phyloP scores from a whole-genome alignment of 1,140 invertebrate genomes.

The Gonatopus flavifemur region DNA sequence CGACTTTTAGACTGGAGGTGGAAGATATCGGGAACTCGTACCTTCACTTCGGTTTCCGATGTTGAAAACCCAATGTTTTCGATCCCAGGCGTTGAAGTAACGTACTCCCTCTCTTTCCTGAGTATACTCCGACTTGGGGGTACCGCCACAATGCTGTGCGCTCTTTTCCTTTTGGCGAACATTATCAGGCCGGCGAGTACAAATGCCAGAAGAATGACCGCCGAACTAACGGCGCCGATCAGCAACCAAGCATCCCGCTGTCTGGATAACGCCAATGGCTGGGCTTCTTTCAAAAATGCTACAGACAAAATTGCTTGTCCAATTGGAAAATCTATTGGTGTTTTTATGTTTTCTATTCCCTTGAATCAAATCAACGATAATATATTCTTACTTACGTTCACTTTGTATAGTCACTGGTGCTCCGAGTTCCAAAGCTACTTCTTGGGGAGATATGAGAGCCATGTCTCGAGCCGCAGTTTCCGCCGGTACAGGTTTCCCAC shows the following conservation, averaged over 20 bases:
- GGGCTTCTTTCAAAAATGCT: constrained; percentile 72
- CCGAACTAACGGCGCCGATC: constrained; percentile 63
- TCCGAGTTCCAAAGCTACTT: constrained; percentile 73
- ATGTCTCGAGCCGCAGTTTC: constrained; percentile 77
- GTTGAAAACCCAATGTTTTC: constrained; percentile 48
- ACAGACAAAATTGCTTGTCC: not conserved
- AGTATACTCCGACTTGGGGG: constrained; percentile 40
- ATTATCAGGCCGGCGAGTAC: constrained; percentile 65
- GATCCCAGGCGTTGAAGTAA: constrained; percentile 26
- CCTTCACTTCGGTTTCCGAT: constrained; percentile 47
- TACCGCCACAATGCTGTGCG: constrained; percentile 40
- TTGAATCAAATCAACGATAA: not conserved
- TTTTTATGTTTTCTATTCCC: not conserved
- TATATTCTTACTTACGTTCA: constrained; percentile 67
- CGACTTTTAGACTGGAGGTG: too few relatives aligned
- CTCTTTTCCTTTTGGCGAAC: constrained; percentile 62
- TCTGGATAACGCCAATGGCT: constrained; percentile 64
- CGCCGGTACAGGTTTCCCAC: constrained; percentile 74
- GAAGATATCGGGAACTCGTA: too few relatives aligned
- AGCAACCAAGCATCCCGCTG: constrained; percentile 67
- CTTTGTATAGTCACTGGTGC: constrained; percentile 78
- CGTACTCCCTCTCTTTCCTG: constrained; percentile 44
- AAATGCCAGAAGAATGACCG: constrained; percentile 65
- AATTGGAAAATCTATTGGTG: too few relatives aligned
- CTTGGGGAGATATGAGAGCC: constrained; percentile 71